A percentile compares a stretch with the other conserved stretches of the same genome.
Conservation (phyloP, 2,888 invertebrate species). For the Apodemia mormo region DNA sequence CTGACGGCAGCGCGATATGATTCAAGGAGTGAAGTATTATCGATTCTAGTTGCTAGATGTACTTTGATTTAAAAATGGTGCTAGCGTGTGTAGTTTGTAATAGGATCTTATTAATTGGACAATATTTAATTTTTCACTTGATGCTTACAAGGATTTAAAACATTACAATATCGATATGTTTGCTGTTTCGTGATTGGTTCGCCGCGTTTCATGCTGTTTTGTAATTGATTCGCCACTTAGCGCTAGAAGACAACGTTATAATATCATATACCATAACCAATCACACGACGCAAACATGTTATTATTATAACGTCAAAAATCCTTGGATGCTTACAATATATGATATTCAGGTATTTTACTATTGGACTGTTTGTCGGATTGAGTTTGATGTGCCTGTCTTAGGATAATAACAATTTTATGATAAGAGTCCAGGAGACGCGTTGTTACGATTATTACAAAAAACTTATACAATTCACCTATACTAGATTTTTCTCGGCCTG, state of each 20-base stretch:
- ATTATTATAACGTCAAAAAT: too few relatives aligned
- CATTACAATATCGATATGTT: too few relatives aligned
- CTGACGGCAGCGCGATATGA: slow-evolving; percentile 46
- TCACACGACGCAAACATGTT: too few relatives aligned
- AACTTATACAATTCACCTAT: too few relatives aligned
- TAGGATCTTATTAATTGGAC: slow-evolving; percentile 22
- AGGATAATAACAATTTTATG: neutral
- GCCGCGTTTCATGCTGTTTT: too few relatives aligned
- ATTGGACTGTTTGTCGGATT: neutral
- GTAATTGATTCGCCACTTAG: too few relatives aligned
- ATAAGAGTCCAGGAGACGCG: too few relatives aligned
- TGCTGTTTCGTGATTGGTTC: too few relatives aligned
- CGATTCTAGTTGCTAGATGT: slow-evolving; percentile 25
- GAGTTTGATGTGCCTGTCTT: slow-evolving; percentile 6
- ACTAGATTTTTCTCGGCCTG: too few relatives aligned
- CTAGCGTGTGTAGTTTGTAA: slow-evolving; percentile 26
- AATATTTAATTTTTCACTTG: slow-evolving; percentile 20
- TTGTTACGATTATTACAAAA: too few relatives aligned
- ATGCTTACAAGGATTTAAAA: slow-evolving; percentile 16
- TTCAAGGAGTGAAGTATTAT: neutral
- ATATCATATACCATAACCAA: too few relatives aligned
- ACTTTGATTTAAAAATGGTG: slow-evolving; percentile 33
- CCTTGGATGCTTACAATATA: slow-evolving; percentile 21
- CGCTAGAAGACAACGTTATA: too few relatives aligned
- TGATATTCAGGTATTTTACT: neutral